A percentile compares a stretch with the other conserved stretches of the same genome.
phyloP scores from a whole-genome alignment of 1,140 invertebrate genomes.

The Asobara japonica region DNA sequence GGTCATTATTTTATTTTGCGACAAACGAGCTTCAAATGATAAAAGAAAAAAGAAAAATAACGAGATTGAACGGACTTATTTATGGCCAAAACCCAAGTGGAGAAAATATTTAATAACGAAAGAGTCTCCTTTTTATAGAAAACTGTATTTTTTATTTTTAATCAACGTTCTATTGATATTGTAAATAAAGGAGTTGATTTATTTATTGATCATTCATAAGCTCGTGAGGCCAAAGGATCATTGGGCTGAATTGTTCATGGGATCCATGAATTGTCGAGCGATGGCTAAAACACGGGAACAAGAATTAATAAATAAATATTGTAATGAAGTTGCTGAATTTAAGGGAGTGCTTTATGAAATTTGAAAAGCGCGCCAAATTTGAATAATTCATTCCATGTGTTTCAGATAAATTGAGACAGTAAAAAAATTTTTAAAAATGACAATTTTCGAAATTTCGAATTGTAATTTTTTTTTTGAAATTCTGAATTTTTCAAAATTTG shows the following conservation, averaged over 20 bases:
- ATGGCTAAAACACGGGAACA: constrained; percentile 13
- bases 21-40: constrained; percentile 3
- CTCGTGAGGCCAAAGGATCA: background rate
- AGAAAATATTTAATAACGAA: background rate
- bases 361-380: no score
- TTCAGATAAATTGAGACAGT: no score
- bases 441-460: no score
- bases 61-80: background rate
- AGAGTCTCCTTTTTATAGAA: background rate
- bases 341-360: no score
- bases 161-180: constrained; percentile 23
- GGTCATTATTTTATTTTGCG: background rate
- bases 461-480: no score
- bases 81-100: no score
- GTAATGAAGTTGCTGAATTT: background rate
- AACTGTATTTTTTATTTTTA: constrained; percentile 14
- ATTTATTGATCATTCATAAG: background rate
- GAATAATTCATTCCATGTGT: no score
- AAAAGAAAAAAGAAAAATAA: background rate
- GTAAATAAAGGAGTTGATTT: constrained; percentile 17
- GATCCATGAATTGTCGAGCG: background rate
- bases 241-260: background rate
- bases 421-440: no score
- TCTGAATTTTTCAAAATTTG: no score
- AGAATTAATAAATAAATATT: constrained; percentile 1